phyloP scores from a whole-genome alignment of 1,140 invertebrate genomes.

The Formica exsecta region DNA sequence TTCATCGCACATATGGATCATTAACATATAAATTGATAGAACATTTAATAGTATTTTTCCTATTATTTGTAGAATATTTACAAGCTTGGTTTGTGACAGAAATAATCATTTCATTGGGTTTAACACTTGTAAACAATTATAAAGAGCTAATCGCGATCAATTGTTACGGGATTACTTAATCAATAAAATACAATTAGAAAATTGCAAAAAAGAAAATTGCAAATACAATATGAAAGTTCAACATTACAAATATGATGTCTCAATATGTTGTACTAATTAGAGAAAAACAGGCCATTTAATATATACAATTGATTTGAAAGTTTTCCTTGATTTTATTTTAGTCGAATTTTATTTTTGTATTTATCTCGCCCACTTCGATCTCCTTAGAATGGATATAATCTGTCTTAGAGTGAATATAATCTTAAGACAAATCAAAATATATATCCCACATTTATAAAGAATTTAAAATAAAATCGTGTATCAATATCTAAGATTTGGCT shows the following conservation, averaged over 20 bases:
- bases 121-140: neutral
- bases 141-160: neutral
- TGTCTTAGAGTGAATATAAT: neutral
- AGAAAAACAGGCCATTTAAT: neutral
- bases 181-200: neutral
- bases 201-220: conserved; percentile 6
- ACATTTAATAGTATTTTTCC: conserved; percentile 31
- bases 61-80: conserved; percentile 65
- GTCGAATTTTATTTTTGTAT: neutral
- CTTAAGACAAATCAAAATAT: neutral
- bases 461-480: neutral
- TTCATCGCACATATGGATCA: conserved; percentile 40
- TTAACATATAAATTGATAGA: conserved; percentile 49
- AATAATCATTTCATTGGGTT: conserved; percentile 30
- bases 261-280: conserved; percentile 12
- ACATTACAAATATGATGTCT: conserved; percentile 14
- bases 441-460: neutral
- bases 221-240: conserved; percentile 25
- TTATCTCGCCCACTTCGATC: neutral
- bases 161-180: neutral
- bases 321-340: neutral
- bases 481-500: neutral
- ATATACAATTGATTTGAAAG: neutral
- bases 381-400: neutral
- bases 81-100: conserved; percentile 38